A percentile compares a stretch with the other conserved stretches of the same genome.
Conservation (phyloP, 2,113 vertebrate species). For the Microtus pennsylvanicus region DNA sequence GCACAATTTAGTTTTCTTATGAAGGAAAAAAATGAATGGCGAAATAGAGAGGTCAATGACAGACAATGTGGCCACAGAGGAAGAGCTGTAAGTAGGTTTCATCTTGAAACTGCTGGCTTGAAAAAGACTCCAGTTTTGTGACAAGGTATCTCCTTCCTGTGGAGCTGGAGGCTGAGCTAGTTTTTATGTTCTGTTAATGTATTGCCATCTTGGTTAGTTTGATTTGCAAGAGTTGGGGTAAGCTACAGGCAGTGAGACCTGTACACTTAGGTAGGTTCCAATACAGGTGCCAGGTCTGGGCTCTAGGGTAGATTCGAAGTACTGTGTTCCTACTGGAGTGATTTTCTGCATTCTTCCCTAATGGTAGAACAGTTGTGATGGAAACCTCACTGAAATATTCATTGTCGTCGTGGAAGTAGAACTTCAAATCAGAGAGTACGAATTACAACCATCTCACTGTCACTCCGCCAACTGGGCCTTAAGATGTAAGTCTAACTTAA, state of each 20-base stretch:
- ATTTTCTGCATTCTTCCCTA: neutral
- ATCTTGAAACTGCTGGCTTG: neutral
- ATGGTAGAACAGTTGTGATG: neutral
- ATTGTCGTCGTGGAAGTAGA: neutral
- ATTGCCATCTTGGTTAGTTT: too few relatives aligned
- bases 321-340: neutral
- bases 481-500: neutral
- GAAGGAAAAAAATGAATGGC: conserved; percentile 28
- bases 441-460: neutral
- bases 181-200: neutral
- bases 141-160: neutral
- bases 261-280: rapidly evolving
- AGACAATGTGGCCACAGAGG: neutral
- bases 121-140: neutral
- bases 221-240: neutral
- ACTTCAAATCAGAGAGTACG: neutral
- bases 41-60: neutral
- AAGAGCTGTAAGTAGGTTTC: neutral
- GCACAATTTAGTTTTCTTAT: conserved; percentile 46
- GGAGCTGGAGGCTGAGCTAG: neutral
- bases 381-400: neutral
- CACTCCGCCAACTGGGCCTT: neutral
- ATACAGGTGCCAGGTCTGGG: neutral
- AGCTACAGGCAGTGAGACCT: neutral
- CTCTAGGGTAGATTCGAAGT: neutral